Evolutionary conservation across 2,113 vertebrate species (phyloP).

Genomic region (Channa argus): DNA sequence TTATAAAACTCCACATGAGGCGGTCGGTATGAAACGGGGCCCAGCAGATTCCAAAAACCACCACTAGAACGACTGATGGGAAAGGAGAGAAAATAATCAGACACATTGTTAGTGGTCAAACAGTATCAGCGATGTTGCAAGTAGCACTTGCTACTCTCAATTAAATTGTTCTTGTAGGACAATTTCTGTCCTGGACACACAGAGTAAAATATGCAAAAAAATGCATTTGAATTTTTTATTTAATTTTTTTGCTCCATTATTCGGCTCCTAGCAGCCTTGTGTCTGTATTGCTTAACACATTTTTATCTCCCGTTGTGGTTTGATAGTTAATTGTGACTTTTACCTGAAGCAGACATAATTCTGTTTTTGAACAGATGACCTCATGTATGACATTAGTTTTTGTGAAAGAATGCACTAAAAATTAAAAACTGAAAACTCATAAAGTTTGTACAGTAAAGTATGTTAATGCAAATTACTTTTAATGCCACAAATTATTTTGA

Average conservation of each 20-base stretch:
- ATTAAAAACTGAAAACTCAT: no score
- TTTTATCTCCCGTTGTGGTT: neutral
- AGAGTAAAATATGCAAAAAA: no score
- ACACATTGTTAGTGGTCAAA: neutral
- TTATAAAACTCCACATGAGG: conserved; percentile 93
- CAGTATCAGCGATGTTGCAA: neutral
- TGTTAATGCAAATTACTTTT: no score
- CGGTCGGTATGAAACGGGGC: conserved; percentile 93
- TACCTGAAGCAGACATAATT: no score
- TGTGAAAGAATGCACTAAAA: no score
- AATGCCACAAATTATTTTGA: no score
- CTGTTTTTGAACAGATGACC: no score
- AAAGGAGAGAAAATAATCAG: neutral
- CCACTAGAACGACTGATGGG: conserved; percentile 88
- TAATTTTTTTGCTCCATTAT: no score
- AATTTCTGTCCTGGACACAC: neutral
- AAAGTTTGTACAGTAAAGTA: no score
- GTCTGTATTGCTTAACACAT: neutral
- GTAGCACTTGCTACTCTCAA: neutral
- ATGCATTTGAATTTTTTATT: no score
- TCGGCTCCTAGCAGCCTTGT: no score
- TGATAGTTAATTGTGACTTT: neutral
- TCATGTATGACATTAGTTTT: no score
- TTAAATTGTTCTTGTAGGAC: neutral
- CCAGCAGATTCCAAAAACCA: conserved; percentile 96